These are phyloP conservation scores for Oxystoma pomonae DNA, from an alignment of 2,888 invertebrate species.

Conservation along the genomic window DNA sequence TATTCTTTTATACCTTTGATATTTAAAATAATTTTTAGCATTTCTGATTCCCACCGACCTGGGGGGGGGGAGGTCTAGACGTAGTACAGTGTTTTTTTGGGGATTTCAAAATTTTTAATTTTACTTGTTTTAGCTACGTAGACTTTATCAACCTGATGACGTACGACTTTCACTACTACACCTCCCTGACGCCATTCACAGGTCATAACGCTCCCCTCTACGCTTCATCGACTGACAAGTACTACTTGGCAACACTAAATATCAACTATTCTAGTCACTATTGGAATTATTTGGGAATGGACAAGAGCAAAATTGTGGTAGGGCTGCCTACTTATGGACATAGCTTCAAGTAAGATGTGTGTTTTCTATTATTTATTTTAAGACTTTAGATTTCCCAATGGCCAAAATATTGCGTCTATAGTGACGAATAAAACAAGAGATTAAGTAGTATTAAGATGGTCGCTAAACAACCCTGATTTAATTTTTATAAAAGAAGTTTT, in stretches of 20 bases:
- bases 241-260: conserved; percentile 68
- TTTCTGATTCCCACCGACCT: too few species aligned
- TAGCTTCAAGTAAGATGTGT: conserved; percentile 63
- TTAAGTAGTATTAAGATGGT: too few species aligned
- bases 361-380: neutral
- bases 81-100: too few species aligned
- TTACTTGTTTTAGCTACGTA: conserved; percentile 59
- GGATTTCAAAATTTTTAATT: too few species aligned
- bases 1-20: too few species aligned
- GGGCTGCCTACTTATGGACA: conserved; percentile 89
- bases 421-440: too few species aligned
- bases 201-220: conserved; percentile 81
- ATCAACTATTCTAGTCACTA: conserved; percentile 77
- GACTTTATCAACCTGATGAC: conserved; percentile 90
- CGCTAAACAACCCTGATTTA: too few species aligned
- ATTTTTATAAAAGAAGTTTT: too few species aligned
- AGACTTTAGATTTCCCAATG: neutral
- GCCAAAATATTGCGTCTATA: too few species aligned
- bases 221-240: conserved; percentile 55
- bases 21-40: too few species aligned
- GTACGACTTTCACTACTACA: conserved; percentile 84
- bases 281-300: conserved; percentile 73
- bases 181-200: conserved; percentile 73
- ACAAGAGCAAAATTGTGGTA: conserved; percentile 70
- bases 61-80: too few species aligned